Evolutionary conservation across 2,797 vertebrate genomes (phyloP).

Genomic region (Peromyscus aztecus): DNA sequence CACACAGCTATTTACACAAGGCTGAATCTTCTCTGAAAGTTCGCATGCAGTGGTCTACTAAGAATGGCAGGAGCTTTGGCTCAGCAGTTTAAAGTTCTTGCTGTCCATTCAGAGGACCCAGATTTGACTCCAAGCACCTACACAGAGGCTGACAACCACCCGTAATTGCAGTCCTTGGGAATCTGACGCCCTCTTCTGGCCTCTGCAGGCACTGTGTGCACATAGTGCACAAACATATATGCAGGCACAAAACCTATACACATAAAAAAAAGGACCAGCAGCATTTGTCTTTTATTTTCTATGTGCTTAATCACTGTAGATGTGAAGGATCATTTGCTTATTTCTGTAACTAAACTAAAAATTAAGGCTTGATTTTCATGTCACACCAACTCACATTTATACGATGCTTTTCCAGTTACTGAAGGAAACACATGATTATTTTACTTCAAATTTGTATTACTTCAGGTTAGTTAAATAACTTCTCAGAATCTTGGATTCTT

Average conservation of each 20-base stretch:
- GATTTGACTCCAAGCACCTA: not conserved
- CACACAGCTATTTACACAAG: not conserved
- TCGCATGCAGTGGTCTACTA: not conserved
- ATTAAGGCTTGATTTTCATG: not conserved
- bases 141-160: not conserved
- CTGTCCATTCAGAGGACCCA: not conserved
- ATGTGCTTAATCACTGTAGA: not conserved
- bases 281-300: not conserved
- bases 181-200: too few relatives aligned
- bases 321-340: not conserved
- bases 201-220: not conserved
- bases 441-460: not conserved
- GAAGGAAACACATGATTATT: not conserved
- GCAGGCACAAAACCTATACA: too few relatives aligned
- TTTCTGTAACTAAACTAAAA: not conserved
- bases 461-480: constrained; percentile 2
- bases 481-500: constrained; percentile 45
- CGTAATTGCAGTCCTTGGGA: not conserved
- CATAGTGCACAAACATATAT: too few relatives aligned
- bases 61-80: not conserved
- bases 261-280: not conserved
- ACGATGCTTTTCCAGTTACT: not conserved
- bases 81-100: not conserved
- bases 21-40: not conserved
- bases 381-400: not conserved